Percentiles rank a stretch among this genome's conserved stretches.
Conservation (phyloP, 2,113 vertebrate genomes). For the Anarhynchus alexandrinus region DNA sequence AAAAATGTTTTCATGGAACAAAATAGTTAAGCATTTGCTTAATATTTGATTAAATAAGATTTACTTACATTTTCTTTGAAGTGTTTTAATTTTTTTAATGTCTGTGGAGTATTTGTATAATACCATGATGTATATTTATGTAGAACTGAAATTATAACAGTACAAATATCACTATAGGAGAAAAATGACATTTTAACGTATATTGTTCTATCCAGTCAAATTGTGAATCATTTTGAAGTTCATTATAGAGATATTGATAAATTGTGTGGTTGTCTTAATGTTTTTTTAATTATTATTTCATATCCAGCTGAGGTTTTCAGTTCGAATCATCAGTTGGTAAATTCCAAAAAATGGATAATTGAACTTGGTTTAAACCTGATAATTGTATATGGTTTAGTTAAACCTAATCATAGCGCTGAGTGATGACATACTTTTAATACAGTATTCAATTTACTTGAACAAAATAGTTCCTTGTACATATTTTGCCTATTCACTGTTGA, state of each 20-base stretch:
- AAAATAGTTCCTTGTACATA: constrained; percentile 90
- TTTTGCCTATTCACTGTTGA: constrained; percentile 98
- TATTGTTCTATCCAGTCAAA: constrained; percentile 86
- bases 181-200: constrained; percentile 78
- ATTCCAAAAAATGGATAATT: constrained; percentile 78
- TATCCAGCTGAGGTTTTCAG: constrained; percentile 82
- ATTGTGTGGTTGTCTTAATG: constrained; percentile 96
- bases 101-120: constrained; percentile 85
- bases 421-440: constrained; percentile 93
- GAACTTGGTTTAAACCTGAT: constrained; percentile 83
- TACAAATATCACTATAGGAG: constrained; percentile 79
- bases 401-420: constrained; percentile 85
- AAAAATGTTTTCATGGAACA: constrained; percentile 75
- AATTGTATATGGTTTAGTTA: constrained; percentile 83
- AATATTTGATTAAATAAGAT: constrained; percentile 77
- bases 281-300: constrained; percentile 95
- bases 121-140: constrained; percentile 83
- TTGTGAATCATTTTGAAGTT: constrained; percentile 96
- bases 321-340: constrained; percentile 80
- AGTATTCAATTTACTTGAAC: constrained; percentile 93
- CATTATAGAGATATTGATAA: constrained; percentile 95
- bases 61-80: constrained; percentile 81
- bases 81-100: constrained; percentile 83
- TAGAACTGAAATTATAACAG: constrained; percentile 81
- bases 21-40: constrained; percentile 73